Evolutionary conservation across 2,113 vertebrate genomes (phyloP), one percentile per base, ranked within the genome.

Genomic region (Nyctibius bracteatus): DNA sequence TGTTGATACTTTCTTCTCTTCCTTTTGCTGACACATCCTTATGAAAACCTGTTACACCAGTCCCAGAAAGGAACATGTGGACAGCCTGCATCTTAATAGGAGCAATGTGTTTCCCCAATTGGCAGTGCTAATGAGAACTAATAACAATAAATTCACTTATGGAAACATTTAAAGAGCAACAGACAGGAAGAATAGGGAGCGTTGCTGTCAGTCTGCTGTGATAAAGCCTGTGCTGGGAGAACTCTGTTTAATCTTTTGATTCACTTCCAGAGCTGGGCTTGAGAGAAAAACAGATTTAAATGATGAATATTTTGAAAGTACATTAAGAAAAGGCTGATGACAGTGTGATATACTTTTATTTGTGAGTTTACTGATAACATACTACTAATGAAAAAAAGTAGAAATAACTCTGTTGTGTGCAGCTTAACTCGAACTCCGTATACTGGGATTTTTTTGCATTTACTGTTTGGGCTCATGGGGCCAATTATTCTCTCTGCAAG

Each of bases 271-370:
- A 90, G 21, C 37, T 63, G 14, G 10, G 4, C 37, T 92, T 86
- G 28, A 85, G n/a, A 4, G 3, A 73, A 41, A 90, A 92, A 59
- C 19, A 55, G 39, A 80, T 96, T 86, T 77, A 39, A 33, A 74
- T 77, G n/a, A 92, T 27, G 20, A 66, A 88, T 96, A 88, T 86
- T 96, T 88, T 87, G 41, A 31, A 71, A 70, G 30, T 44, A 52
- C 19, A 14, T 78, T 71, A 94, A 43, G 61, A 87, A 82, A 96
- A 92, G 35, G 31, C 75, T 71, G 88, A 78, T 90, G 63, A 78
- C 23, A 67, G 27, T 83, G 74, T 74, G 62, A 43, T 92, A 82
- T 33, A 67, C 23, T 88, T 92, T 70, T 88, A 90, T 88, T 90
- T 90, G 41, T 83, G 46, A 61, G 65, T 81, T 85, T 92, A 66